A percentile compares a stretch with the other conserved stretches of the same genome.
Conservation (phyloP, 2,797 vertebrate genomes). For the Podarcis siculus region DNA sequence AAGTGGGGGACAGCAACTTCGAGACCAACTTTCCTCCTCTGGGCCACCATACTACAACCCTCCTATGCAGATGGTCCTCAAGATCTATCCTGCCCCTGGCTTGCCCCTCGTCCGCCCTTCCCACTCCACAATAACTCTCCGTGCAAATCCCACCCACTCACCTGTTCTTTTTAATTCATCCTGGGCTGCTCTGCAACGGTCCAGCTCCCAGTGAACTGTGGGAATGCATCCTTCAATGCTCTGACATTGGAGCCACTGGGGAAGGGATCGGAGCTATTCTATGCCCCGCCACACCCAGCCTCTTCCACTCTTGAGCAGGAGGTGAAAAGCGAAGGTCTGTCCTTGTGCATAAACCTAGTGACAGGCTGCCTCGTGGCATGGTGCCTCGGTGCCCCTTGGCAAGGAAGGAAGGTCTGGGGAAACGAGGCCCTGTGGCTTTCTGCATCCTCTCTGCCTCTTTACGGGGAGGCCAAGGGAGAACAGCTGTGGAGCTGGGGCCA, state of each 20-base stretch:
- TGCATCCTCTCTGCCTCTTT: neutral
- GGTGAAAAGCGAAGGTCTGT: fast-evolving
- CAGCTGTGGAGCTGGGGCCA: neutral
- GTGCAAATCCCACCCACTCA: neutral
- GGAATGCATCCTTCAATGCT: neutral
- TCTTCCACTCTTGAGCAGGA: neutral
- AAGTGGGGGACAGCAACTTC: neutral
- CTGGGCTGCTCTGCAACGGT: too few relatives aligned
- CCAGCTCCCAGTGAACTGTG: neutral
- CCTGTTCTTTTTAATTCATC: neutral
- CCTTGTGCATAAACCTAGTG: neutral
- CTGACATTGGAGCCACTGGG: neutral
- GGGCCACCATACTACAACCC: neutral
- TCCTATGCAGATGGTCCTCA: neutral
- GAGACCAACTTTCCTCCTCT: neutral
- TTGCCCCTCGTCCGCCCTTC: neutral
- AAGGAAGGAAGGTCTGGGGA: too few relatives aligned
- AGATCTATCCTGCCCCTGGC: neutral
- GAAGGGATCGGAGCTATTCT: fast-evolving
- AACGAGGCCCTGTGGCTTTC: too few relatives aligned
- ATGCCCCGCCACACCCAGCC: fast-evolving
- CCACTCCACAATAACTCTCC: too few relatives aligned
- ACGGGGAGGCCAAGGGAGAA: too few relatives aligned
- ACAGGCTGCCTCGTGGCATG: neutral
- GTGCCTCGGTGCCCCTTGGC: too few relatives aligned